A percentile compares a stretch with the other conserved stretches of the same genome.
Evolutionary conservation across 2,888 invertebrate genomes (phyloP).

Genomic region (Thereva unica): DNA sequence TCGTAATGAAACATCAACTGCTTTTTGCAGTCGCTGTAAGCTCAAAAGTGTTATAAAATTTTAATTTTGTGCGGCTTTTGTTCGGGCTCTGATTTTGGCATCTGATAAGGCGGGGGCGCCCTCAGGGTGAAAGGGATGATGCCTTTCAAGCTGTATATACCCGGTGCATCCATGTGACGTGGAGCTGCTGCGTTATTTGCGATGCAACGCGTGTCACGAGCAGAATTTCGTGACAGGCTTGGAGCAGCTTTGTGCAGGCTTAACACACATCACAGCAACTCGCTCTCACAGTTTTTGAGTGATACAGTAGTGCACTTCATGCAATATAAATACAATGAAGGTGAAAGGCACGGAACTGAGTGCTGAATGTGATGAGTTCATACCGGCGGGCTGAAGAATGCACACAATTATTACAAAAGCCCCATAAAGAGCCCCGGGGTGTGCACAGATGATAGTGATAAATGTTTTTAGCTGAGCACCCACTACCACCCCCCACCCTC

Average conservation of each 20-base stretch:
- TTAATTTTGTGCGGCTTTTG: conserved; percentile 18
- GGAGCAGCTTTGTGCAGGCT: neutral
- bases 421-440: too few relatives aligned
- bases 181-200: conserved; percentile 2
- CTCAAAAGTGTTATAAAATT: conserved; percentile 21
- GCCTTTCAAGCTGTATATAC: neutral
- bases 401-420: too few relatives aligned
- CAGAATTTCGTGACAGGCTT: conserved; percentile 11
- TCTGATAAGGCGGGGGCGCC: neutral
- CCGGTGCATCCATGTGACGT: neutral
- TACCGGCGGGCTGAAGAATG: too few relatives aligned
- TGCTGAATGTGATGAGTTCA: too few relatives aligned
- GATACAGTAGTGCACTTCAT: too few relatives aligned
- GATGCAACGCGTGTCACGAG: conserved; percentile 13
- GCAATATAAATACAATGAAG: too few relatives aligned
- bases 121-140: neutral
- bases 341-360: too few relatives aligned
- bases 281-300: too few relatives aligned
- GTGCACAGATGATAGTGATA: too few relatives aligned
- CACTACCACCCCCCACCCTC: too few relatives aligned
- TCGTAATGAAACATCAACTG: conserved; percentile 29
- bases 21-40: conserved; percentile 13
- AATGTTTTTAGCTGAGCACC: too few relatives aligned
- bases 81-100: neutral
- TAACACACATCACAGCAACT: too few relatives aligned